Base-by-base conservation (phyloP, 2,113 vertebrate genomes). In the Dicentrarchus labrax region DNA sequence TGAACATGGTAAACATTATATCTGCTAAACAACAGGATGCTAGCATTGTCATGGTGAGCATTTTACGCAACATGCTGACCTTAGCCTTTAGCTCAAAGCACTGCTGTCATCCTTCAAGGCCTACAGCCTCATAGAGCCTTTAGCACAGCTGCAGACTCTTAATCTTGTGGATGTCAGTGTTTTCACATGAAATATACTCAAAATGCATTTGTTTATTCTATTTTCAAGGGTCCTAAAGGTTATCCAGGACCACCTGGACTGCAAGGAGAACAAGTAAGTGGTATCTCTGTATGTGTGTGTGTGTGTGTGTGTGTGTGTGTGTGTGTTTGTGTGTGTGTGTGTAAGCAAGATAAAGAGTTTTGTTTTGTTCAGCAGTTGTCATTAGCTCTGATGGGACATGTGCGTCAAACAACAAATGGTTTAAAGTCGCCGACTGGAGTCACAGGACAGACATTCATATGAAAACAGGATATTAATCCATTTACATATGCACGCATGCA, bases 181-280 rank as follows among this genome's bases (percentile, higher is more conserved):
- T 65, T 64, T 61, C 38, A 1, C 0, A 38, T 39, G 1, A 68
- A 71, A 79, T 64, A 2, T 56, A 12, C 24, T 82, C 0, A 16
- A 53, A 54, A 53, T 21, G 30, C 2, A 22, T 93, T 30, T 86
- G 76, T 76, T 60, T 56, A 73, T 88, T 91, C 65, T 30, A 0
- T 57, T 68, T 83, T 91, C 3, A 89, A 99, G 98, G 98, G 98
- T 93, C 91, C 91, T 64, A 98, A 97, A 94, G 98, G 98, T 86
- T 94, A 97, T 94, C 86, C 82, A 6, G 98, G 98, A 17, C 93
- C 91, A 60, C 88, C 67, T 24, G 98, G 98, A 57, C 93, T 88
- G 12, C 94, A 36, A 83, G 98, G 98, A 82, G 97, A 98, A 88
- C 97, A 96, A 93, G 98, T 99, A 92, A 95, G 95, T 92, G 17